phyloP scores from a whole-genome alignment of 2,797 vertebrate species.

The Scleropages formosus region DNA sequence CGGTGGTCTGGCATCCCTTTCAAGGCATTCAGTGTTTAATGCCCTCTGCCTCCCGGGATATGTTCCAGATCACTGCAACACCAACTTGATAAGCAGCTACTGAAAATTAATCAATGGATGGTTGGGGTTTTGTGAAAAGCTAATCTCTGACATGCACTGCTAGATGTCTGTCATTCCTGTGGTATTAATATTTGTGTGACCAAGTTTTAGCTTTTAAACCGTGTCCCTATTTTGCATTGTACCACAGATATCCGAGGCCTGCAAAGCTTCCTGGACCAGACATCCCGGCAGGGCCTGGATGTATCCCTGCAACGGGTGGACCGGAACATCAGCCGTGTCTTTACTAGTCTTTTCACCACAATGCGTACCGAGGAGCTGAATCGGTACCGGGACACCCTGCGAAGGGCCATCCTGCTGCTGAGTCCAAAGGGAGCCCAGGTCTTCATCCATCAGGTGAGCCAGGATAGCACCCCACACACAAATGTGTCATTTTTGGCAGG shows the following conservation, averaged over 20 bases:
- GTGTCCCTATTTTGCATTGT: background rate
- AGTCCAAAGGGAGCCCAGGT: slow-evolving; percentile 87
- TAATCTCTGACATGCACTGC: background rate
- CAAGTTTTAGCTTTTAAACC: background rate
- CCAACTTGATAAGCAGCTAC: background rate
- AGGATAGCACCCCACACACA: too few species aligned
- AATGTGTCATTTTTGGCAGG: background rate
- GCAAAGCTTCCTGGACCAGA: slow-evolving; percentile 90
- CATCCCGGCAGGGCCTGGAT: slow-evolving; percentile 87
- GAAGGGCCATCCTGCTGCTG: slow-evolving; percentile 87
- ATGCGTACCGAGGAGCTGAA: slow-evolving; percentile 96
- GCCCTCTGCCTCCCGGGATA: background rate
- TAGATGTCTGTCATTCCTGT: too few species aligned
- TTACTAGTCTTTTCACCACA: slow-evolving; percentile 90
- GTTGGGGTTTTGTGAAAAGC: background rate
- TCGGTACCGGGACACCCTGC: slow-evolving; percentile 87
- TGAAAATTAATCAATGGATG: background rate
- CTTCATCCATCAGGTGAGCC: slow-evolving; percentile 89
- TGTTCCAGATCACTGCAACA: background rate
- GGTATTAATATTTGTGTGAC: background rate
- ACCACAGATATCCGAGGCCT: slow-evolving; percentile 90
- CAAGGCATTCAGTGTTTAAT: background rate
- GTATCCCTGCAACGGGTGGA: slow-evolving; percentile 93
- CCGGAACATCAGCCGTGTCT: slow-evolving; percentile 90
- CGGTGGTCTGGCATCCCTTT: background rate